Evolutionary conservation across 2,797 vertebrate species (phyloP).

Genomic region (Poeciliopsis infans): DNA sequence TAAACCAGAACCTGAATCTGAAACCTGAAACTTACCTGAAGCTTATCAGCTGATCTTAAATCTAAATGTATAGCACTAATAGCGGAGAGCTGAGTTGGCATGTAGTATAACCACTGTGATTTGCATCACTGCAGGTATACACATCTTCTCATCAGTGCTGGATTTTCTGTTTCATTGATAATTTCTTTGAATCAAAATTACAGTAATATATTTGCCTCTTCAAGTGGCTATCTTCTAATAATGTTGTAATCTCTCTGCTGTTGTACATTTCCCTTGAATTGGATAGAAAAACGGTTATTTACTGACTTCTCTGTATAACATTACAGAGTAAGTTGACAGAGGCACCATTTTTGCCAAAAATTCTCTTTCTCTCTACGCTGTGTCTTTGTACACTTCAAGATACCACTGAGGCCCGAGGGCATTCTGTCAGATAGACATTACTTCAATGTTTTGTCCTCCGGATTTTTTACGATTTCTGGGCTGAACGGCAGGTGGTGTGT

Average conservation of each 20-base stretch:
- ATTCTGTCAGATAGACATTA: constrained; percentile 60
- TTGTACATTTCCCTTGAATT: constrained; percentile 6
- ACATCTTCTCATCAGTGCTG: neutral
- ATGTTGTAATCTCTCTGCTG: constrained; percentile 17
- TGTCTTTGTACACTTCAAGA: constrained; percentile 41
- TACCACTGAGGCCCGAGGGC: constrained; percentile 55
- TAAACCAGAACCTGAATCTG: neutral
- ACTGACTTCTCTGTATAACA: constrained; percentile 50
- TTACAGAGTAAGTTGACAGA: constrained; percentile 53
- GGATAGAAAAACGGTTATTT: constrained; percentile 28
- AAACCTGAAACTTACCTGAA: neutral
- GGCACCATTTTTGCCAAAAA: constrained; percentile 43
- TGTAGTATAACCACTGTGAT: neutral
- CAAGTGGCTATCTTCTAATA: constrained; percentile 12
- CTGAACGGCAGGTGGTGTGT: constrained; percentile 55
- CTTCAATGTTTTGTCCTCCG: constrained; percentile 65
- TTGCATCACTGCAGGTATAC: neutral
- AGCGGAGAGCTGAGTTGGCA: no score
- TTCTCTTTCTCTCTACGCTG: constrained; percentile 22
- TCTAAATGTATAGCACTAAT: neutral
- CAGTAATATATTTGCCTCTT: constrained; percentile 3
- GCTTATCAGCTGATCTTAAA: neutral
- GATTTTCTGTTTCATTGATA: neutral
- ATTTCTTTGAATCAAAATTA: constrained; percentile 4
- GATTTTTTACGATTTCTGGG: constrained; percentile 54